Percentiles rank a stretch among this genome's conserved stretches.
These are phyloP conservation scores for Pristiophorus japonicus DNA, from an alignment of 2,113 vertebrate species.

Conservation along the genomic window DNA sequence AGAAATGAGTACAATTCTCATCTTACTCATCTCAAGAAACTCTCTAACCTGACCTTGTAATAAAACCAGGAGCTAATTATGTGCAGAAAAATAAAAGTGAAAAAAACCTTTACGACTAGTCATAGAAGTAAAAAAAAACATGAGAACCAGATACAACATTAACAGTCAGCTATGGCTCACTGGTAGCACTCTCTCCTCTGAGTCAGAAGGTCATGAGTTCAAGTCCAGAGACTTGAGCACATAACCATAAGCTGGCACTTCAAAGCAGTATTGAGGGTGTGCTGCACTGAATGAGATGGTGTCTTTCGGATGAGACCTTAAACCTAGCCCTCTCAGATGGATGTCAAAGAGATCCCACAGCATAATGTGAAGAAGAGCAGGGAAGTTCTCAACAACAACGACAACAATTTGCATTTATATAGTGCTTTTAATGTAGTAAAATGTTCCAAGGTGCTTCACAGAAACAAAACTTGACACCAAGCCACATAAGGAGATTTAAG, in stretches of 20 bases:
- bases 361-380: background rate
- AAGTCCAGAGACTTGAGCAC: background rate
- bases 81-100: background rate
- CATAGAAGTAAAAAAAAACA: background rate
- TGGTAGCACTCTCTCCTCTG: background rate
- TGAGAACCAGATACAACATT: background rate
- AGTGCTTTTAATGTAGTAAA: background rate
- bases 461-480: background rate
- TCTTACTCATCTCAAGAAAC: background rate
- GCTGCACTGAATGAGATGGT: background rate
- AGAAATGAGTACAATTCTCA: background rate
- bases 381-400: background rate
- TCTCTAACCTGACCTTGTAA: background rate
- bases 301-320: background rate
- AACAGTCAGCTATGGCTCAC: background rate
- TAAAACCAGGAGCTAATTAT: background rate
- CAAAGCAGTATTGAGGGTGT: background rate
- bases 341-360: background rate
- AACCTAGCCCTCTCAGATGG: background rate
- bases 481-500: background rate
- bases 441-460: background rate
- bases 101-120: background rate
- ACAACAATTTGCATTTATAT: background rate
- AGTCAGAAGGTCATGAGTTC: background rate
- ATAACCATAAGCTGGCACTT: background rate